These are phyloP conservation scores for Callimorpha dominula DNA, from an alignment of 2,888 invertebrate genomes.

Conservation along the genomic window DNA sequence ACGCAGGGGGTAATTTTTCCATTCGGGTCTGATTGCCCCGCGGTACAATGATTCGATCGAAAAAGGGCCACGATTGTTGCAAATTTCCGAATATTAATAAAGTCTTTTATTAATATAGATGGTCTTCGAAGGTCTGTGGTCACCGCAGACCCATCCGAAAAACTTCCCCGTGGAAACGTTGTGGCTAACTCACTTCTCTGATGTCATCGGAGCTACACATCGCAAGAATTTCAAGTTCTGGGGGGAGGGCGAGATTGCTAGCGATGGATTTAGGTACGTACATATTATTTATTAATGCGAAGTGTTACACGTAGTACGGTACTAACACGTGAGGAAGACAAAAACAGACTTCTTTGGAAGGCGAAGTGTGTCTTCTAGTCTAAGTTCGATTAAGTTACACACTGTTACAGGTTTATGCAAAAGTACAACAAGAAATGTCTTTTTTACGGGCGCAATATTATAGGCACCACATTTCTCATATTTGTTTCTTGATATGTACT, in stretches of 20 bases:
- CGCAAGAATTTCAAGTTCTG: slow-evolving; percentile 96
- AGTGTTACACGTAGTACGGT: background rate
- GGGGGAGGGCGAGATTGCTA: slow-evolving; percentile 95
- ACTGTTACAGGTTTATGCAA: no score
- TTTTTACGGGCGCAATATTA: no score
- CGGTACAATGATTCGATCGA: background rate
- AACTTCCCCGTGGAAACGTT: slow-evolving; percentile 95
- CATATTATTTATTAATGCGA: background rate
- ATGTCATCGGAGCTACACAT: slow-evolving; percentile 98
- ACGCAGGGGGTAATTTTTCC: no score
- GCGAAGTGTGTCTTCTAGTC: no score
- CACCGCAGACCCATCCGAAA: slow-evolving; percentile 97
- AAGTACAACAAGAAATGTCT: no score
- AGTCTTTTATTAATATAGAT: slow-evolving; percentile 77
- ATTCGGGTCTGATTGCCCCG: no score
- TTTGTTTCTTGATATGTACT: no score
- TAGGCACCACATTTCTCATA: no score
- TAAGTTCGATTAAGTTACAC: no score
- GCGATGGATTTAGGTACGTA: slow-evolving; percentile 92
- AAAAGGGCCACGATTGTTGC: background rate
- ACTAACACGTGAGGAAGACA: background rate
- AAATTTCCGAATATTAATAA: background rate
- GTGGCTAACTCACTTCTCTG: slow-evolving; percentile 98
- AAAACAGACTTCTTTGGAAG: no score
- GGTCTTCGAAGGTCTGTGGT: slow-evolving; percentile 98